A percentile compares a stretch with the other conserved stretches of the same genome.
These are phyloP conservation scores for Epinephelus cyanopodus DNA, from an alignment of 2,113 vertebrate species.

Conservation along the genomic window DNA sequence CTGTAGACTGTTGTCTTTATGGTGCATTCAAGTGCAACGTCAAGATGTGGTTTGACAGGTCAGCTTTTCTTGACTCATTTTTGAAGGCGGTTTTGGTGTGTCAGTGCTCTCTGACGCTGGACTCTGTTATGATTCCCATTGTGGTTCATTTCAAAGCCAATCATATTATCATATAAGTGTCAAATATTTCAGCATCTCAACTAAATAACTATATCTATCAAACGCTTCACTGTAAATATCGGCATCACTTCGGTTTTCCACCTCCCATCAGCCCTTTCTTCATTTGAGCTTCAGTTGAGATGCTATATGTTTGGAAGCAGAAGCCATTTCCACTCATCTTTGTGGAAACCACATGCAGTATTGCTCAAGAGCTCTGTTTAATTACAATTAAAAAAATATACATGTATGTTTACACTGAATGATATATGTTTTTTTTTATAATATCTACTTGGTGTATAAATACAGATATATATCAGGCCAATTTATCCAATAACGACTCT, in stretches of 20 bases:
- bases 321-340: conserved; percentile 42
- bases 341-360: conserved; percentile 37
- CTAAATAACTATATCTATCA: background rate
- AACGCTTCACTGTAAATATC: conserved; percentile 3
- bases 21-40: background rate
- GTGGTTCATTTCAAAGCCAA: no score
- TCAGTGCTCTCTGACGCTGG: background rate
- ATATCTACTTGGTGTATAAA: background rate
- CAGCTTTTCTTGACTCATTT: no score
- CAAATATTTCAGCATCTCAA: background rate
- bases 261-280: conserved; percentile 15
- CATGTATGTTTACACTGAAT: conserved; percentile 11
- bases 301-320: conserved; percentile 6
- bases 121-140: background rate
- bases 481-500: background rate
- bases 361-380: conserved; percentile 17
- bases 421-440: background rate
- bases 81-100: background rate
- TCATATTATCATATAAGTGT: background rate
- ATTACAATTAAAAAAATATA: background rate
- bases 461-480: background rate
- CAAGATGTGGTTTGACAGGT: no score
- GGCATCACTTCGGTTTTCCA: background rate
- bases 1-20: background rate
- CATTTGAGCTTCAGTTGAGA: background rate